A percentile compares a stretch with the other conserved stretches of the same genome.
Evolutionary conservation across 2,888 invertebrate species (phyloP).

Genomic region (Dryomyza anilis): DNA sequence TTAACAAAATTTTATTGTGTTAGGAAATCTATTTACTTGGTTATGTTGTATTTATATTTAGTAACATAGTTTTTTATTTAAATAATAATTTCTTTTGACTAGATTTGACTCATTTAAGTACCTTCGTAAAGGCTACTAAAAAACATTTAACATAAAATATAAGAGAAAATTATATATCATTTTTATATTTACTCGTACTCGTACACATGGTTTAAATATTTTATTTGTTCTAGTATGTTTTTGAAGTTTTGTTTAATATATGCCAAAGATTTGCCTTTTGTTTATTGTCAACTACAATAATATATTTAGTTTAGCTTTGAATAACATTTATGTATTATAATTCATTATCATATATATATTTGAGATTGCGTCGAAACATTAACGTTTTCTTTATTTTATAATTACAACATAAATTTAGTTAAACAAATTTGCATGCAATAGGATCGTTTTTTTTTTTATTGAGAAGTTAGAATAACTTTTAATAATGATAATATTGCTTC

Average conservation of each 20-base stretch:
- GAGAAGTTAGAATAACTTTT: too few species aligned
- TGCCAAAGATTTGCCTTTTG: neutral
- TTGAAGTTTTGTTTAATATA: neutral
- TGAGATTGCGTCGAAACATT: too few species aligned
- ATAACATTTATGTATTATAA: constrained; percentile 8
- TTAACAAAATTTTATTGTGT: too few species aligned
- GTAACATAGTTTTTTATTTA: neutral
- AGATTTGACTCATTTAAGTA: constrained; percentile 32
- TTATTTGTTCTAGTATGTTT: neutral
- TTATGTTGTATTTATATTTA: too few species aligned
- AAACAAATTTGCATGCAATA: too few species aligned
- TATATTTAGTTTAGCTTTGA: neutral
- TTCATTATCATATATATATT: constrained; percentile 10
- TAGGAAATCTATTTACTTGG: too few species aligned
- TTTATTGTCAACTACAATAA: constrained; percentile 11
- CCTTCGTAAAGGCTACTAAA: too few species aligned
- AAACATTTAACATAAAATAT: too few species aligned
- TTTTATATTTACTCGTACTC: neutral
- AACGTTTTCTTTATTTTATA: too few species aligned
- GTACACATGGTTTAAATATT: neutral
- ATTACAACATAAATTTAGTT: too few species aligned
- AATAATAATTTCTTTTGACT: constrained; percentile 31
- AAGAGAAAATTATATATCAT: neutral
- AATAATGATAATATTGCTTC: constrained; percentile 30
- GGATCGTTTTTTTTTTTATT: too few species aligned